Evolutionary conservation across 2,113 vertebrate species (phyloP).

Genomic region (Heterochromis multidens): DNA sequence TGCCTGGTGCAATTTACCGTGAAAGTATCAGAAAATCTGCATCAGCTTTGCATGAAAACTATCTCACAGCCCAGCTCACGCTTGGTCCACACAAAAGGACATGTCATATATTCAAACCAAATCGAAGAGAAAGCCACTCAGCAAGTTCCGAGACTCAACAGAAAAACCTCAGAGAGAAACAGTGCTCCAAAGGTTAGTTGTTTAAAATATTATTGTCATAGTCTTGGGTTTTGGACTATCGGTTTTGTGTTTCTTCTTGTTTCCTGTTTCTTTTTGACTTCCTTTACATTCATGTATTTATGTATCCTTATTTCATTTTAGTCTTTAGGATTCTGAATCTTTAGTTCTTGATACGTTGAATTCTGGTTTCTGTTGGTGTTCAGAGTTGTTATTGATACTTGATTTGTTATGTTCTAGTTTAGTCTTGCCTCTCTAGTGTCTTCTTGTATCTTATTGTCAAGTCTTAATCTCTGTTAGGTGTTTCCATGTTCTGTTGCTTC

Average conservation of each 20-base stretch:
- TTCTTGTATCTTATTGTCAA: neutral
- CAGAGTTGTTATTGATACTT: neutral
- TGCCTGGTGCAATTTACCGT: neutral
- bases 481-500: too few relatives aligned
- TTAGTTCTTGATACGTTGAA: neutral
- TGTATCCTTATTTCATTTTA: neutral
- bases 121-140: neutral
- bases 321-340: accelerated
- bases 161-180: neutral
- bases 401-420: neutral
- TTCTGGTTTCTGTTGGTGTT: neutral
- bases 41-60: neutral
- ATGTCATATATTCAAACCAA: neutral
- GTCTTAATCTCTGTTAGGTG: too few relatives aligned
- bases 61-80: neutral
- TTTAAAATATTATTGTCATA: too few relatives aligned
- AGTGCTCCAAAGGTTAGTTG: neutral
- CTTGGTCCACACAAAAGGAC: neutral
- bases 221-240: neutral
- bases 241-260: neutral
- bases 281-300: too few relatives aligned
- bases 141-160: neutral
- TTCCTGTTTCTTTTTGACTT: neutral
- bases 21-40: neutral
- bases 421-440: neutral